Base-by-base conservation (phyloP, 2,888 invertebrate species). In the Anticlea derivata region DNA sequence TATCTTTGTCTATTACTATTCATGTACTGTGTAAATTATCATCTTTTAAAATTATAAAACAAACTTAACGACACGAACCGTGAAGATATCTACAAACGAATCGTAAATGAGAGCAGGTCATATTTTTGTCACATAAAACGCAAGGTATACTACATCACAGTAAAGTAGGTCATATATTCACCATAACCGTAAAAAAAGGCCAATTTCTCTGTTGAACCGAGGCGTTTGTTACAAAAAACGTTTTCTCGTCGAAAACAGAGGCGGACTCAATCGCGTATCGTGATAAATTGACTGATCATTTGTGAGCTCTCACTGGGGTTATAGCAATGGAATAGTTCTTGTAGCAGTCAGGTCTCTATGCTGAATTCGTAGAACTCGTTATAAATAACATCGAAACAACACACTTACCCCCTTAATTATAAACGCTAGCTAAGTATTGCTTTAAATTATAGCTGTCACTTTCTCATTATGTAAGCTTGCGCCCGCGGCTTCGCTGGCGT, bases 241-340 rank as follows among this genome's bases (percentile, higher is more conserved):
- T 65, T 75, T 73, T 69, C 66, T 61, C 59, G 52, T 65, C 58
- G 48, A 57, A 52, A 68, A 58, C 54, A 63, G 45, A 55, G 49
- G 57, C 51, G 49, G 58, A 57, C 57, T 59, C 55, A 65, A 64
- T 67, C 63, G 60, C 45, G 57, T 69, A 58, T 61, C 67, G 60
- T 70, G 68, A 72, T 71, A 69, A 69, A 74, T 70, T 66, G 63
- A 67, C 69, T 68, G 65, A 72, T 72, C 67, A 69, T 70, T 67
- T 65, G 66, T 60, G 63, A 64, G 61, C 58, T 59, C 59, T 56
- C 51, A 41, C 22, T 31, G 30, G 7, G 24, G 24, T 46, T 8
- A 5, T 7, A 12, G 35, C 12, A n/a, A 44, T 44, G 39, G 4
- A 34, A 22, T 20, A 6, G 8, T 34, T 34, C 17, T 17, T 17